Evolutionary conservation across 2,797 vertebrate genomes (phyloP).

Genomic region (Psittacula echo): DNA sequence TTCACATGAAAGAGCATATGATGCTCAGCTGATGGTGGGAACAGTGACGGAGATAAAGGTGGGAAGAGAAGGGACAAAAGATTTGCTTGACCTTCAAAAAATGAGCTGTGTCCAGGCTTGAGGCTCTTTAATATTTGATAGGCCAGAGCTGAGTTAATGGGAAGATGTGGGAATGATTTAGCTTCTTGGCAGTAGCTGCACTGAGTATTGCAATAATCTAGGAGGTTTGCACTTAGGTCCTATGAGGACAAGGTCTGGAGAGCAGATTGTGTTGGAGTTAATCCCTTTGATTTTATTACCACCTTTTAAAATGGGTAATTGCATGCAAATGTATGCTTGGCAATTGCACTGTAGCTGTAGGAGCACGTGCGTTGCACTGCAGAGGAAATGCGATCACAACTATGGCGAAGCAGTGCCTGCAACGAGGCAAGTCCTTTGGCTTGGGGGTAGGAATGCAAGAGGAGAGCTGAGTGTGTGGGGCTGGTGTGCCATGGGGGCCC

Average conservation of each 20-base stretch:
- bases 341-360: not conserved
- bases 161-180: conserved; percentile 7
- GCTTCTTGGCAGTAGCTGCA: not conserved
- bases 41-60: not conserved
- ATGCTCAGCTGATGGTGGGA: not conserved
- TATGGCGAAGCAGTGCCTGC: not conserved
- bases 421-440: rapidly evolving
- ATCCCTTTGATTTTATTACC: conserved; percentile 4
- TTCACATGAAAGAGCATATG: conserved; percentile 1
- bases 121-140: conserved; percentile 48
- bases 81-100: not conserved
- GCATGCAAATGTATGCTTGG: not conserved
- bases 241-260: conserved; percentile 28
- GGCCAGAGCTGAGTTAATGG: conserved; percentile 11
- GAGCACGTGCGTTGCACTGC: rapidly evolving
- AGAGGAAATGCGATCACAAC: not conserved
- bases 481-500: rapidly evolving
- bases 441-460: not conserved
- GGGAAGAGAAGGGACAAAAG: conserved; percentile 14
- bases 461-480: rapidly evolving
- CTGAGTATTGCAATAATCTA: not conserved
- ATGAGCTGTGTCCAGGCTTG: not conserved
- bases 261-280: not conserved
- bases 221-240: not conserved
- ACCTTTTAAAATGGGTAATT: not conserved